A percentile compares a stretch with the other conserved stretches of the same genome.
phyloP scores from a whole-genome alignment of 2,113 vertebrate species.

The Leptobrachium leishanense region DNA sequence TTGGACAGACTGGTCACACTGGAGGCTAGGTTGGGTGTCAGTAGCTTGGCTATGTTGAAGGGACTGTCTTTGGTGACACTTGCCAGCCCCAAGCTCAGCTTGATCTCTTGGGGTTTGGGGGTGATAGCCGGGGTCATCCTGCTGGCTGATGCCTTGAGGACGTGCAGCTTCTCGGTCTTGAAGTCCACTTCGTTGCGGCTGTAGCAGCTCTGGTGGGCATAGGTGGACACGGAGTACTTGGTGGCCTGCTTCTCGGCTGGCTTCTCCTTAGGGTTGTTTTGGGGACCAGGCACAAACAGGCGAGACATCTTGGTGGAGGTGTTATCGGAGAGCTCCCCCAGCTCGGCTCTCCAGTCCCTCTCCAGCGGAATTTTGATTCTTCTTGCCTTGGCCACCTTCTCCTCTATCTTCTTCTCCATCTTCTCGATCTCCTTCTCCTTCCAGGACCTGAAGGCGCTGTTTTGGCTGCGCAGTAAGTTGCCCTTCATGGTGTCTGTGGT shows the following conservation, averaged over 20 bases:
- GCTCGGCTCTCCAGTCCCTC: slow-evolving; percentile 64
- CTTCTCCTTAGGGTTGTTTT: slow-evolving; percentile 69
- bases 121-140: slow-evolving; percentile 48
- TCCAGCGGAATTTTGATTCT: slow-evolving; percentile 56
- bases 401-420: slow-evolving; percentile 62
- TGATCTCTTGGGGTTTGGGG: slow-evolving; percentile 85
- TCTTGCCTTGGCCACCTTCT: slow-evolving; percentile 54
- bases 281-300: slow-evolving; percentile 90
- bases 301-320: slow-evolving; percentile 87
- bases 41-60: slow-evolving; percentile 80
- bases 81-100: slow-evolving; percentile 80
- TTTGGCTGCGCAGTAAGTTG: slow-evolving; percentile 86
- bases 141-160: slow-evolving; percentile 44
- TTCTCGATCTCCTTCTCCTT: slow-evolving; percentile 83
- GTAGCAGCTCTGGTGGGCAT: slow-evolving; percentile 32
- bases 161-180: slow-evolving; percentile 33
- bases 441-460: slow-evolving; percentile 95
- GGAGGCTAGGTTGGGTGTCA: slow-evolving; percentile 72
- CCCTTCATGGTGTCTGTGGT: slow-evolving; percentile 79
- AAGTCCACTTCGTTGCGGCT: slow-evolving; percentile 26
- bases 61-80: slow-evolving; percentile 65
- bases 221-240: slow-evolving; percentile 59
- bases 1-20: slow-evolving; percentile 56
- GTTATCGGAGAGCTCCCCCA: slow-evolving; percentile 64
- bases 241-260: slow-evolving; percentile 63